These are phyloP conservation scores for Caracal caracal DNA, from an alignment of 2,113 vertebrate genomes.

Conservation along the genomic window DNA sequence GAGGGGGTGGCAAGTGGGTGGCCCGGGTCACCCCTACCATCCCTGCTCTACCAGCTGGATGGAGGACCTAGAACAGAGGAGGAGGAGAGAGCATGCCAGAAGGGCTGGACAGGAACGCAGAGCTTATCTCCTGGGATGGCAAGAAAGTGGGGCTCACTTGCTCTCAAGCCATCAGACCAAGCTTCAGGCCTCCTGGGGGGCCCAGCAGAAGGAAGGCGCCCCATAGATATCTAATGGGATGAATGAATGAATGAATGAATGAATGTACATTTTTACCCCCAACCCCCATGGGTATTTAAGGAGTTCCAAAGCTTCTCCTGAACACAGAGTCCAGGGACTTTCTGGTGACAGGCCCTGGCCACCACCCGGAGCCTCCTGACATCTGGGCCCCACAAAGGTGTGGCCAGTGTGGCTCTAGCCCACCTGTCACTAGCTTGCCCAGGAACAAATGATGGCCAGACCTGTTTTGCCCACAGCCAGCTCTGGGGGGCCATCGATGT, in stretches of 20 bases:
- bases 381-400: background rate
- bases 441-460: background rate
- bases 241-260: background rate
- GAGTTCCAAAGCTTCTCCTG: background rate
- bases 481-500: background rate
- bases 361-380: background rate
- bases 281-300: background rate
- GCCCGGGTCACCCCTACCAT: background rate
- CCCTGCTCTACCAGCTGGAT: background rate
- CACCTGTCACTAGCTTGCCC: background rate
- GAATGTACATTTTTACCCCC: too few species aligned
- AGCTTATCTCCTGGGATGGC: background rate
- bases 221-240: background rate
- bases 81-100: background rate
- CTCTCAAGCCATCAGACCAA: background rate
- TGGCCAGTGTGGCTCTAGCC: background rate
- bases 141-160: background rate
- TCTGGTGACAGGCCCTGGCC: background rate
- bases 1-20: background rate
- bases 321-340: background rate
- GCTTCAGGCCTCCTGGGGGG: background rate
- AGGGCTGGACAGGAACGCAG: background rate
- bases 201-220: background rate
- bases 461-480: background rate
- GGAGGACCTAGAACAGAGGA: background rate